Conservation (phyloP, 2,797 vertebrate genomes). For the Ctenosaura bakeri region DNA sequence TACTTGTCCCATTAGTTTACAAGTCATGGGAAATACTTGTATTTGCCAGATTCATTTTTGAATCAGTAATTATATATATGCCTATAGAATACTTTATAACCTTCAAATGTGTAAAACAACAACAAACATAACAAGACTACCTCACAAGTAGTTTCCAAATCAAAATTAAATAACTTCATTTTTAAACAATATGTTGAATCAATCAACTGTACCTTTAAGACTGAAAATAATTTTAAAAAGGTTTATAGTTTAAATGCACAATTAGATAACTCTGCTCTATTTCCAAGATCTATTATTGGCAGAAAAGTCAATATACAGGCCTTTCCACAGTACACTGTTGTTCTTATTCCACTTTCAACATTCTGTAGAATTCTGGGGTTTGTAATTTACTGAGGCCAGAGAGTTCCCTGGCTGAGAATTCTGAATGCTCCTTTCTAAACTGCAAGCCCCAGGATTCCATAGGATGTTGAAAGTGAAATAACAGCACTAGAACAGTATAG, state of each 20-base stretch:
- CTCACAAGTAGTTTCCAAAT: neutral
- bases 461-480: too few relatives aligned
- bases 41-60: neutral
- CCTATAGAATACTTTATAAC: neutral
- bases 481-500: too few relatives aligned
- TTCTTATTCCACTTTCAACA: too few relatives aligned
- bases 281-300: too few relatives aligned
- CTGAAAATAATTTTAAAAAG: neutral
- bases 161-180: slow-evolving; percentile 18
- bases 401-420: too few relatives aligned
- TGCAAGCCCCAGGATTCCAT: too few relatives aligned
- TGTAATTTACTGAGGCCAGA: too few relatives aligned
- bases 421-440: too few relatives aligned
- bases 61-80: neutral
- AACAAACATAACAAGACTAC: neutral
- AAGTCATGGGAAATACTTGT: neutral
- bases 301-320: too few relatives aligned
- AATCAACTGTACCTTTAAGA: neutral
- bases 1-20: neutral
- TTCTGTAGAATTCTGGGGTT: too few relatives aligned
- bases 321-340: too few relatives aligned
- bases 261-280: too few relatives aligned
- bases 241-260: slow-evolving; percentile 5
- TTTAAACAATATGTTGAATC: slow-evolving; percentile 27
- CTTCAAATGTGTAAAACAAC: neutral